These are phyloP conservation scores for Norana najaformis DNA, from an alignment of 2,888 invertebrate genomes.

Conservation along the genomic window DNA sequence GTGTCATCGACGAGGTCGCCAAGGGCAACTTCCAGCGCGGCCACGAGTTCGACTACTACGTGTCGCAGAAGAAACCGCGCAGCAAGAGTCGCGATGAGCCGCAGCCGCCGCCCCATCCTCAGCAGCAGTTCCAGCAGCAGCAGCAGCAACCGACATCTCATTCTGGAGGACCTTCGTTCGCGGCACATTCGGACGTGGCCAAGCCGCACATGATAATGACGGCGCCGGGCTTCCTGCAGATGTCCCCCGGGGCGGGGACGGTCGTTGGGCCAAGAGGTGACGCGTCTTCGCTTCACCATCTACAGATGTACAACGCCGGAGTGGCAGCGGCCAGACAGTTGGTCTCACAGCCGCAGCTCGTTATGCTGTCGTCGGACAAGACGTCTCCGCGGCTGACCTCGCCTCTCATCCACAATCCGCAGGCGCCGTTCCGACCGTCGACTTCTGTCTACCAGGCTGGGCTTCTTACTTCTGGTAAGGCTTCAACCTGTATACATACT, in stretches of 20 bases:
- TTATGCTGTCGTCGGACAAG: conserved; percentile 24
- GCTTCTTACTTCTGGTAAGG: neutral
- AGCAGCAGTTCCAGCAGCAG: conserved; percentile 29
- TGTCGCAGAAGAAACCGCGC: conserved; percentile 28
- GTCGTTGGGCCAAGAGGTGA: neutral
- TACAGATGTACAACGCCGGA: conserved; percentile 33
- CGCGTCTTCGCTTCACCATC: conserved; percentile 29
- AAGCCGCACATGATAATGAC: conserved; percentile 29
- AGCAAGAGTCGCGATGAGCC: conserved; percentile 32
- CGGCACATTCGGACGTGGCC: neutral
- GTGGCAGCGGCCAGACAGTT: conserved; percentile 32
- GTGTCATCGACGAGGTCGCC: conserved; percentile 86
- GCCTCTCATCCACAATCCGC: conserved; percentile 15
- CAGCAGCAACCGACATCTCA: neutral
- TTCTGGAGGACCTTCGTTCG: neutral
- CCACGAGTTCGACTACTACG: conserved; percentile 34
- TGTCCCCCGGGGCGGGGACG: neutral
- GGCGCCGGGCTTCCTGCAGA: conserved; percentile 27
- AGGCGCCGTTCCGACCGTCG: neutral
- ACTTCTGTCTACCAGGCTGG: neutral
- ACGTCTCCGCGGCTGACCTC: conserved; percentile 15
- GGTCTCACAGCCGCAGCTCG: conserved; percentile 25
- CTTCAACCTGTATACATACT: neutral
- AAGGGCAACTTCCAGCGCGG: conserved; percentile 67
- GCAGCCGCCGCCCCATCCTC: neutral